phyloP scores from a whole-genome alignment of 2,113 vertebrate species.

The Pelusios castaneus region DNA sequence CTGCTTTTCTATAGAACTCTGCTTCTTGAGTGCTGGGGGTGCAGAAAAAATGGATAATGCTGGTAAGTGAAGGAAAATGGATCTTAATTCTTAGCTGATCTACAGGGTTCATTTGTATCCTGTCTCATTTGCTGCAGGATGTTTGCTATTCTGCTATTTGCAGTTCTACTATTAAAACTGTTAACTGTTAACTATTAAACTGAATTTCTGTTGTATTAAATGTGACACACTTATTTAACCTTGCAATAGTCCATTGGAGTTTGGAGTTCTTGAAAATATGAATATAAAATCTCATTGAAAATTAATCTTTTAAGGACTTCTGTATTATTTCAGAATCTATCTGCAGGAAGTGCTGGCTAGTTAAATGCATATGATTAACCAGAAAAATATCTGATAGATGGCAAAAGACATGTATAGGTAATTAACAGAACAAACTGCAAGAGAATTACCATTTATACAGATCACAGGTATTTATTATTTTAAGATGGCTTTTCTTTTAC shows the following conservation, averaged over 20 bases:
- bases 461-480: neutral
- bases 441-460: neutral
- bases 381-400: conserved; percentile 31
- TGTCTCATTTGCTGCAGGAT: conserved; percentile 53
- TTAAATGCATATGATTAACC: conserved; percentile 17
- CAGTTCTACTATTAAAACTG: conserved; percentile 33
- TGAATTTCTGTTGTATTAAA: conserved; percentile 40
- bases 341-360: conserved; percentile 32
- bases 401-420: conserved; percentile 35
- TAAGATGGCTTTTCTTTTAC: conserved; percentile 23
- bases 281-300: neutral
- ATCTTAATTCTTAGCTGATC: conserved; percentile 41
- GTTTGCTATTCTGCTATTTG: conserved; percentile 48
- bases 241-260: conserved; percentile 44
- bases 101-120: conserved; percentile 23
- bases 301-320: conserved; percentile 48
- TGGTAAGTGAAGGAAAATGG: conserved; percentile 79
- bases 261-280: conserved; percentile 41
- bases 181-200: conserved; percentile 40
- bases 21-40: conserved; percentile 55
- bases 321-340: conserved; percentile 50
- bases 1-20: conserved; percentile 66
- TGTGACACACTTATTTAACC: conserved; percentile 40
- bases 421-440: conserved; percentile 27
- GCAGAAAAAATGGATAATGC: conserved; percentile 79